Evolutionary conservation across 1,140 invertebrate genomes (phyloP).

Genomic region (Brachionus paranguensis): DNA sequence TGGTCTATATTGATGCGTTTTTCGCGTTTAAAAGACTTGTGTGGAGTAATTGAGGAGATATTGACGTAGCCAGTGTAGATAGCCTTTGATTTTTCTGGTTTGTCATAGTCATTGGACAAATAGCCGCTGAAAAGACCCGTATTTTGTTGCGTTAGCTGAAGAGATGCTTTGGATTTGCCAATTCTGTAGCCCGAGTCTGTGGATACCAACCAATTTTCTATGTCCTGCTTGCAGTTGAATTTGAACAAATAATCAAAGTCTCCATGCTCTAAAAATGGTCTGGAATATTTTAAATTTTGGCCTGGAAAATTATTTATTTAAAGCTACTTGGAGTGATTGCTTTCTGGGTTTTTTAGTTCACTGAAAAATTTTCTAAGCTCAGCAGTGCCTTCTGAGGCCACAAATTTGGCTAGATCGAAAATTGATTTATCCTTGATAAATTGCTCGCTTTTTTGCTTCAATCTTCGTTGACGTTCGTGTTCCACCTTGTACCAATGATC

Average conservation of each 20-base stretch:
- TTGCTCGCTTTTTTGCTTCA: background rate
- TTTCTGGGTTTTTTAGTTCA: background rate
- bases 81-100: constrained; percentile 38
- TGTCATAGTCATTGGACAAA: constrained; percentile 48
- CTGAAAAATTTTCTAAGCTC: constrained; percentile 21
- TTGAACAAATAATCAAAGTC: constrained; percentile 52
- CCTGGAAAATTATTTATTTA: background rate
- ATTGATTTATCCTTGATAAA: constrained; percentile 4
- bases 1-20: constrained; percentile 62
- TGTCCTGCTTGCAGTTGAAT: constrained; percentile 56
- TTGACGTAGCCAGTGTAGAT: constrained; percentile 28
- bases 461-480: background rate
- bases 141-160: constrained; percentile 61
- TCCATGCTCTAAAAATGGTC: constrained; percentile 43
- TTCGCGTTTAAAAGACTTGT: background rate
- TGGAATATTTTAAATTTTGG: background rate
- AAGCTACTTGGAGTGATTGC: background rate
- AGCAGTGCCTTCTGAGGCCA: background rate
- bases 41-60: background rate
- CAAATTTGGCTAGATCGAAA: constrained; percentile 28
- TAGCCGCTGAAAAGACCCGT: constrained; percentile 71
- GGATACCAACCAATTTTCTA: constrained; percentile 69
- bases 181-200: constrained; percentile 71
- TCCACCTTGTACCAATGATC: constrained; percentile 34
- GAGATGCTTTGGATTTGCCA: constrained; percentile 67